Evolutionary conservation across 2,797 vertebrate genomes (phyloP), one percentile per base, ranked within the genome.

Genomic region (Falco concolor): DNA sequence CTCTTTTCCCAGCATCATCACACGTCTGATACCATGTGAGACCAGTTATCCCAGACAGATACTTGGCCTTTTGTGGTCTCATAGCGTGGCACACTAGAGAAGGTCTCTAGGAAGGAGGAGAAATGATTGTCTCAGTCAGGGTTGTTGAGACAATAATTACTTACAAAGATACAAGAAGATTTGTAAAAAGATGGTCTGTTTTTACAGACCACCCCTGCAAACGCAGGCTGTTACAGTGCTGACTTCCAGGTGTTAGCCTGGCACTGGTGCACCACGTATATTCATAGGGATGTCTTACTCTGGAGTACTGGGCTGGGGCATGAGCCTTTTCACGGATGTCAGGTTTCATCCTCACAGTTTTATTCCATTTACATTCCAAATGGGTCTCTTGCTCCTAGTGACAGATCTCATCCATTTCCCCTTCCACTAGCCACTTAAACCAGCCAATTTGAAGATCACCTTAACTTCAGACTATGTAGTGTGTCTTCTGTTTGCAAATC

Each of bases 131-230:
- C 27, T 65, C 44, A 24, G 36, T 38, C 59, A 40, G 40, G 15
- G 52, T 15, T 67, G 27, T 8, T 45, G 47, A 50, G 32, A 4
- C 13, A 45, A 5, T 5, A 40, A 27, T 47, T 45, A 30, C 40
- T 47, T 47, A 25, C 2, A 17, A 53, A 69, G 34, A 40, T 21
- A 32, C 3, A 45, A 25, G 38, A 12, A 19, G 23, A 10, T 22
- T 56, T 44, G 18, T 44, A 44, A 44, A 44, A 44, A 44, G 63
- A 23, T 21, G 38, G 36, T 40, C 22, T 36, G 52, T 91, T 52
- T 38, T 59, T 22, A 52, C 1, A 8, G 50, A 36, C 5, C n/a
- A 34, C 45, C 32, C 36, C 52, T 0, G 0, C 32, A 60, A 68
- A 24, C 32, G 15, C 8, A 13, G 13, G 8, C 47, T 32, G 28